Evolutionary conservation across 2,888 invertebrate genomes (phyloP).

Genomic region (Drosophila falleni): DNA sequence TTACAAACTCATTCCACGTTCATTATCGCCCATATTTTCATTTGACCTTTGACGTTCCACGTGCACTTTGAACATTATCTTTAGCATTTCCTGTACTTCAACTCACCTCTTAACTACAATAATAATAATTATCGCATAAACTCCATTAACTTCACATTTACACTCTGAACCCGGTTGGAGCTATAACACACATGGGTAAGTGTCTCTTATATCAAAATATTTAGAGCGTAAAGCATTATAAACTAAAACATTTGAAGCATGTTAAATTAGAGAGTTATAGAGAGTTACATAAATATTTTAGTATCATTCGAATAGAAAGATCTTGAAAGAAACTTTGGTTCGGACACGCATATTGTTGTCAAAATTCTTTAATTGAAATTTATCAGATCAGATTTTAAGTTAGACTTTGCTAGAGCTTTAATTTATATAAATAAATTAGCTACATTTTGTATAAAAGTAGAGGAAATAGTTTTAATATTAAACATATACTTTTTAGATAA

Average conservation of each 20-base stretch:
- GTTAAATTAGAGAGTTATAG: constrained; percentile 44
- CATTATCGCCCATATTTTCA: constrained; percentile 8
- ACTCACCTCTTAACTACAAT: constrained; percentile 30
- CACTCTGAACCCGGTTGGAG: constrained; percentile 60
- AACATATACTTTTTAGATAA: background rate
- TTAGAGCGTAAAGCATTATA: constrained; percentile 69
- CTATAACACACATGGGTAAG: constrained; percentile 7
- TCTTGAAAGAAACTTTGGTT: background rate
- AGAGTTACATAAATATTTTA: constrained; percentile 16
- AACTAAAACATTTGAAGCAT: constrained; percentile 64
- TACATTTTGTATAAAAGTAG: background rate
- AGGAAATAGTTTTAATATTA: background rate
- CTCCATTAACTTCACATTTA: constrained; percentile 61
- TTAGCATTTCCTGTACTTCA: constrained; percentile 21
- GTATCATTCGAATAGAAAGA: constrained; percentile 5
- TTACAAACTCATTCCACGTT: constrained; percentile 1
- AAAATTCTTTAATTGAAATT: background rate
- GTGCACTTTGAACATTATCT: constrained; percentile 40
- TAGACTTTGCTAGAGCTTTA: background rate
- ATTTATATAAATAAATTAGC: background rate
- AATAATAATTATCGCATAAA: constrained; percentile 73
- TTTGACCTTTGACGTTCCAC: constrained; percentile 13
- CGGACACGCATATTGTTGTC: too few relatives aligned
- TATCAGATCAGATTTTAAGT: background rate
- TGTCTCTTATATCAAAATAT: constrained; percentile 49